Conservation (phyloP, 1,140 invertebrate genomes). For the Drosophila navojoa region DNA sequence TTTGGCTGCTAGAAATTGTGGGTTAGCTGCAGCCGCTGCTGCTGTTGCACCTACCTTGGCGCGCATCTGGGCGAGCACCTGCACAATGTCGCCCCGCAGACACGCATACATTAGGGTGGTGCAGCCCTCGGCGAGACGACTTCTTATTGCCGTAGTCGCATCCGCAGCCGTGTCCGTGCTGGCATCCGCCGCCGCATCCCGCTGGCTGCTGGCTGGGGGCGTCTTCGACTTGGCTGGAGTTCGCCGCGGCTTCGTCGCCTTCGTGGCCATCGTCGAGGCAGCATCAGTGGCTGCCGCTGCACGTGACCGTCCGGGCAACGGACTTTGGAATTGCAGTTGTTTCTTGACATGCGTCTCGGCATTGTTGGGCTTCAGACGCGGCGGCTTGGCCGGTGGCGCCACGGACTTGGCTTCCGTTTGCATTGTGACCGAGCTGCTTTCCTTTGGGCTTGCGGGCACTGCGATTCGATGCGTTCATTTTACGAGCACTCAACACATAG, state of each 20-base stretch:
- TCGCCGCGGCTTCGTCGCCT: conserved; percentile 2
- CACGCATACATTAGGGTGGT: conserved; percentile 95
- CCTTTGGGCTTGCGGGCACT: conserved; percentile 39
- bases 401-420: conserved; percentile 50
- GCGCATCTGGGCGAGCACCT: conserved; percentile 85
- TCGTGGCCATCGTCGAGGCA: conserved; percentile 18
- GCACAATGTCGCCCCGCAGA: conserved; percentile 89
- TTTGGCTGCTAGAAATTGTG: not conserved
- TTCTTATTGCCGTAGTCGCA: conserved; percentile 55
- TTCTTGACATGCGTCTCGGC: conserved; percentile 53
- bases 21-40: not conserved
- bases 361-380: conserved; percentile 56
- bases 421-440: conserved; percentile 45
- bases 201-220: conserved; percentile 1
- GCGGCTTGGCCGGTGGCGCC: conserved; percentile 64
- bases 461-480: conserved; percentile 57
- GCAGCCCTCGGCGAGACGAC: conserved; percentile 85
- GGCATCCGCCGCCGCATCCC: not conserved
- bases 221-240: conserved; percentile 5
- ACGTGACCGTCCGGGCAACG: conserved; percentile 65
- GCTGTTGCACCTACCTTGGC: conserved; percentile 78
- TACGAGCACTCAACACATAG: conserved; percentile 52
- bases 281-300: conserved; percentile 7
- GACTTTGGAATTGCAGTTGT: conserved; percentile 77
- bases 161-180: conserved; percentile 3